Base-by-base conservation (phyloP, 2,113 vertebrate species). In the Tetraodon nigroviridis region DNA sequence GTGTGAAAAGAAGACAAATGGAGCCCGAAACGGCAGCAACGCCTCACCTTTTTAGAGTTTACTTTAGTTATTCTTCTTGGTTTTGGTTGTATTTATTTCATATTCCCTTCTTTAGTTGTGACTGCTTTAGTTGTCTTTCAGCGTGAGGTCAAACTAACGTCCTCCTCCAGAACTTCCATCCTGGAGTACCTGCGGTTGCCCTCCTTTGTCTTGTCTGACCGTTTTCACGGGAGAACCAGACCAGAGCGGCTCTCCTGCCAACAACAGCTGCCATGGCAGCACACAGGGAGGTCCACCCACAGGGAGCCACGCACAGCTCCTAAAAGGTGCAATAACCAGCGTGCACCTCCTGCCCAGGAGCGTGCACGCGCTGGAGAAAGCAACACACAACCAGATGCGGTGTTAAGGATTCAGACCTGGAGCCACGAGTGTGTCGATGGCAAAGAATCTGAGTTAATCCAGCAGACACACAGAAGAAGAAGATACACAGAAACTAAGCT, bases 181-280 rank as follows among this genome's bases (percentile, higher is more conserved):
- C 29, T 29, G 12, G 11, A 69, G 71, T 71, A 71, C 70, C 71
- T 67, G 80, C 12, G 70, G 73, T 73, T 80, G 77, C 69, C 74
- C 46, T 73, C 51, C 21, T 80, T 68, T 80, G 71, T 80, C 71
- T 61, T 24, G 61, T 79, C 56, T 54, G 63, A 64, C 67, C 63
- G 61, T 65, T 85, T 84, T 75, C 67, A 82, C 67, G 73, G 65
- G 49, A 64, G 29, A 73, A 76, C 65, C 83, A 76, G 80, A 81
- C 70, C 64, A 75, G 54, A 74, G 75, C 40, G 55, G 1, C 10
- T 61, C 60, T 76, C 64, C 74, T 76, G 80, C 64, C 79, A 79
- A 73, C 75, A 70, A 42, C 78, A 74, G 79, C 79, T 83, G 80
- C 75, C 59, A 73, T 66, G 66, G 68, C 65, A 44, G 71, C 79